Evolutionary conservation across 2,888 invertebrate species (phyloP), one percentile per base, ranked within the genome.

Genomic region (Perdita meconis): DNA sequence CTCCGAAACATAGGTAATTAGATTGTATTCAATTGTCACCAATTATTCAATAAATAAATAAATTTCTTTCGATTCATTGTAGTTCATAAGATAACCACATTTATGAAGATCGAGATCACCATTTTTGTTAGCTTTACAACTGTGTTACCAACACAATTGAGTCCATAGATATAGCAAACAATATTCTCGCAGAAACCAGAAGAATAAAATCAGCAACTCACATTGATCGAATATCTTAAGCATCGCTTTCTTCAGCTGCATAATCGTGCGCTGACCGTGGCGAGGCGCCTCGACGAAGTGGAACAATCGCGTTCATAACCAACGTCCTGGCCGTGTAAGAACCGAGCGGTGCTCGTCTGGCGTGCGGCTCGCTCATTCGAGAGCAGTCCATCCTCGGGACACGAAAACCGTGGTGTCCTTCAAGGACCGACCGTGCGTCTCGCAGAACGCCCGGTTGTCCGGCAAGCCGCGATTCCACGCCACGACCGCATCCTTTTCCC

Each of bases 181-280:
- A n/a, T n/a, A n/a, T n/a, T n/a, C n/a, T n/a, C n/a, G 30, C 5
- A 36, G 10, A n/a, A 30, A 6, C 26, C 3, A n/a, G n/a, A 16
- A 10, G 16, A n/a, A 3, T 5, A 55, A 38, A 61, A 71, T 53
- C 38, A 19, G 24, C 50, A 53, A 89, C 89, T 89, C 79, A 89
- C 89, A 89, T 89, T 89, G 89, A 86, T 89, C 89, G 84, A 89
- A 89, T 85, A 89, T 89, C 87, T 89, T 89, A 83, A 89, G 89
- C 89, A 89, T 89, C 81, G 89, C 89, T 88, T 89, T 89, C 87
- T 89, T 89, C 87, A 89, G 85, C 89, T 89, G 89, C 89, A 89
- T 89, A 89, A 87, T 89, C 88, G 88, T 78, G 80, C 74, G 85
- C 71, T 83, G 81, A 73, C 42, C 67, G 80, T 74, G 80, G 65